Percentiles rank a stretch among this genome's conserved stretches.
phyloP scores from a whole-genome alignment of 2,797 vertebrate species.

The Sylvia borin region DNA sequence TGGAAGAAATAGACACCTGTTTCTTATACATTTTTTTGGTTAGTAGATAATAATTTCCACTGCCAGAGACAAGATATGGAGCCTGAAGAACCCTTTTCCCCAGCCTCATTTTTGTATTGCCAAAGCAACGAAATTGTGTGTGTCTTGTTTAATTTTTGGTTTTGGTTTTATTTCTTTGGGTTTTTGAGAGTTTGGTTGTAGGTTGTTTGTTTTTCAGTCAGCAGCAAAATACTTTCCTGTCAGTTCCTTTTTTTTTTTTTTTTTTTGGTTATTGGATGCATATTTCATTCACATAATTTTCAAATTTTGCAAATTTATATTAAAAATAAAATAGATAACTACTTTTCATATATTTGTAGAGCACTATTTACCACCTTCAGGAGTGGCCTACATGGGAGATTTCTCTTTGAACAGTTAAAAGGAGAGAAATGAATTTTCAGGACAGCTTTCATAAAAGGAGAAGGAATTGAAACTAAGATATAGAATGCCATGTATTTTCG shows the following conservation, averaged over 20 bases:
- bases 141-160: background rate
- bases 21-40: background rate
- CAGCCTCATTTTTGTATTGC: background rate
- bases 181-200: background rate
- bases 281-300: background rate
- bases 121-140: background rate
- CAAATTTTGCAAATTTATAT: background rate
- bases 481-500: rapidly evolving
- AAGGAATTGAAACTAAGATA: background rate
- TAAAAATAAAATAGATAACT: background rate
- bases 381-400: background rate
- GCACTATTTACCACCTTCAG: background rate
- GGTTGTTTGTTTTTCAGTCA: background rate
- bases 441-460: background rate
- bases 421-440: background rate
- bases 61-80: background rate
- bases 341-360: background rate
- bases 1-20: background rate
- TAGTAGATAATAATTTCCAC: background rate
- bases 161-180: background rate
- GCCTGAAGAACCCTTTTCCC: background rate
- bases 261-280: rapidly evolving
- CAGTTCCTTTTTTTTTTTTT: background rate
- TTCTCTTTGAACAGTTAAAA: background rate
- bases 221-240: background rate